Percentiles rank a stretch among this genome's conserved stretches.
Evolutionary conservation across 1,140 invertebrate genomes (phyloP).

Genomic region (Dendrolimus kikuchii): DNA sequence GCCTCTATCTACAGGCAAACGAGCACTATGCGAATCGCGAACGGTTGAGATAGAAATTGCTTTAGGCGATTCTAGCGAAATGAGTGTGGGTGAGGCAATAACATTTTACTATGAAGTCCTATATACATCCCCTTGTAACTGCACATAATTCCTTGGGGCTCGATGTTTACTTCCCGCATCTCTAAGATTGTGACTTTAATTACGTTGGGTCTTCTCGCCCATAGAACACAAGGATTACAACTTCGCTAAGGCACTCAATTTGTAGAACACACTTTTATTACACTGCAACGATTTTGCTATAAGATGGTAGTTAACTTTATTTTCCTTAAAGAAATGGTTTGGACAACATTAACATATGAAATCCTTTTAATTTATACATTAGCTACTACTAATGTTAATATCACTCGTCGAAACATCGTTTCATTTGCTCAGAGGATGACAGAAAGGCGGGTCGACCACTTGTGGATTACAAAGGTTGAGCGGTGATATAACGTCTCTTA

Average conservation of each 20-base stretch:
- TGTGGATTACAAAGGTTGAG: conserved; percentile 42
- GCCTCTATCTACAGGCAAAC: background rate
- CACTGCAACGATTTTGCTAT: background rate
- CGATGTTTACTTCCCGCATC: background rate
- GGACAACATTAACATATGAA: too few relatives aligned
- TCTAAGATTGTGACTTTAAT: conserved; percentile 1
- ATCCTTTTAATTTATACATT: too few relatives aligned
- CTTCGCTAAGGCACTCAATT: too few relatives aligned
- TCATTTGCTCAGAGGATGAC: conserved; percentile 23
- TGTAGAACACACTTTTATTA: background rate
- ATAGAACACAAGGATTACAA: background rate
- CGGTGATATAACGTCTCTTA: background rate
- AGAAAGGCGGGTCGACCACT: conserved; percentile 53
- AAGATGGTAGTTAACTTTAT: too few relatives aligned
- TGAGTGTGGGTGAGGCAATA: background rate
- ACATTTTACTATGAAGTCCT: background rate
- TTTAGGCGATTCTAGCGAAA: conserved; percentile 1
- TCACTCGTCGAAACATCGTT: conserved; percentile 12
- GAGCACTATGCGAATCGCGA: conserved; percentile 2
- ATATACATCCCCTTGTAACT: conserved; percentile 1
- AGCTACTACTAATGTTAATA: too few relatives aligned
- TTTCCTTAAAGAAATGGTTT: too few relatives aligned
- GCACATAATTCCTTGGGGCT: background rate
- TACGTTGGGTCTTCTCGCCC: conserved; percentile 1
- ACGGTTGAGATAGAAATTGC: background rate